These are phyloP conservation scores for Acanthosepion lycidas DNA, from an alignment of 2,888 invertebrate species.

Conservation along the genomic window DNA sequence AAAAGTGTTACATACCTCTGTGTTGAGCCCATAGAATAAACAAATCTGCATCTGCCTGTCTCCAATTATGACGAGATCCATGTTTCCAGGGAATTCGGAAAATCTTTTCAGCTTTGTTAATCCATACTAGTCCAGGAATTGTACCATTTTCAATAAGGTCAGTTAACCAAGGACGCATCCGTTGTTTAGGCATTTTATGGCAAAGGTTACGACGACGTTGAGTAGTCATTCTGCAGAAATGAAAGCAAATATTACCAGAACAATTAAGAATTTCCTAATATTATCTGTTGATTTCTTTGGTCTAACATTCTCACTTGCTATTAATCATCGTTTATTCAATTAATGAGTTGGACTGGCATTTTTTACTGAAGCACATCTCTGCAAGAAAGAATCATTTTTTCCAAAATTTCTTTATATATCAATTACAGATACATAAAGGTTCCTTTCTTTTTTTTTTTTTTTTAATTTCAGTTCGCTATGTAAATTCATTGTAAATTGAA, in stretches of 20 bases:
- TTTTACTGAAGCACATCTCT: too few species aligned
- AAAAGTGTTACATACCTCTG: constrained; percentile 60
- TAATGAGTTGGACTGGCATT: too few species aligned
- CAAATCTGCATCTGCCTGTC: constrained; percentile 64
- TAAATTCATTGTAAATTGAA: too few species aligned
- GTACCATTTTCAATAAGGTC: constrained; percentile 59
- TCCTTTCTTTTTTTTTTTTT: too few species aligned
- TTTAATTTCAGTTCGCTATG: too few species aligned
- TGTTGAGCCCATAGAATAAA: constrained; percentile 70
- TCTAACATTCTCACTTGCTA: neutral
- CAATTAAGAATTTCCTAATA: neutral
- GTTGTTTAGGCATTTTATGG: neutral
- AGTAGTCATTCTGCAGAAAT: neutral
- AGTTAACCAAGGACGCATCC: constrained; percentile 69
- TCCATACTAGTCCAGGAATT: constrained; percentile 65
- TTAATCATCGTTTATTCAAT: too few species aligned
- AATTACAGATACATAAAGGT: too few species aligned
- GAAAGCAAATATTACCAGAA: neutral
- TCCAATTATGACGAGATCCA: constrained; percentile 69
- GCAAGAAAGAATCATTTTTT: too few species aligned
- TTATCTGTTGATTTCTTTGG: neutral
- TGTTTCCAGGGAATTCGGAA: constrained; percentile 71
- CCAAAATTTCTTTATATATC: too few species aligned
- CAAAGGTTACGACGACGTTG: neutral
- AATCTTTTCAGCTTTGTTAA: constrained; percentile 57